A percentile compares a stretch with the other conserved stretches of the same genome.
Evolutionary conservation across 2,113 vertebrate species (phyloP).

Genomic region (Eidolon helvum): DNA sequence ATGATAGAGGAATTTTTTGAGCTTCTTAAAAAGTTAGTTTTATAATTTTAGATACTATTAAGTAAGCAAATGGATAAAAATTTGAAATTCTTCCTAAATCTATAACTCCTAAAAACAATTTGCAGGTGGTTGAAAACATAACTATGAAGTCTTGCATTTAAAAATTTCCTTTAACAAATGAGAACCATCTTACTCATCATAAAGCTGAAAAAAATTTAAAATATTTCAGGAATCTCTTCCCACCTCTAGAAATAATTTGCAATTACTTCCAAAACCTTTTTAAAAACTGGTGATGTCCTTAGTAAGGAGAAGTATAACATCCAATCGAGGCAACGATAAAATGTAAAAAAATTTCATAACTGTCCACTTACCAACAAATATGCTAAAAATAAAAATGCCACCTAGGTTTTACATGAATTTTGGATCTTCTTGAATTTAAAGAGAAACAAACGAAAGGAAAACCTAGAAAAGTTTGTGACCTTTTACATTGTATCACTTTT

Average conservation of each 20-base stretch:
- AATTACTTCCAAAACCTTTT: background rate
- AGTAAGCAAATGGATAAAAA: background rate
- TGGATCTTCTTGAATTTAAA: background rate
- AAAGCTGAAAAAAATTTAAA: background rate
- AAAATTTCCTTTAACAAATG: background rate
- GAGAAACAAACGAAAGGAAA: background rate
- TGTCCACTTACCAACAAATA: slow-evolving; percentile 54
- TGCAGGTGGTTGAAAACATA: background rate
- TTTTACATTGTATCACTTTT: background rate
- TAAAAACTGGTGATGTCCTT: background rate
- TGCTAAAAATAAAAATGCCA: background rate
- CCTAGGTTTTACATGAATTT: background rate
- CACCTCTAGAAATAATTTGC: background rate
- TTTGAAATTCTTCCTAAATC: background rate
- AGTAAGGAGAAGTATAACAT: background rate
- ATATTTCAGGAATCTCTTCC: background rate
- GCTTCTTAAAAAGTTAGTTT: background rate
- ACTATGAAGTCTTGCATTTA: background rate
- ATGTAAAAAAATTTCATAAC: slow-evolving; percentile 42
- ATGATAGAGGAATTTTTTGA: background rate
- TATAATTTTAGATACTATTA: background rate
- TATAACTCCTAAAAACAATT: background rate
- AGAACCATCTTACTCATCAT: background rate
- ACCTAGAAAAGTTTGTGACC: background rate
- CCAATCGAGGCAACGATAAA: background rate